Evolutionary conservation across 2,888 invertebrate species (phyloP), one percentile per base, ranked within the genome.

Genomic region (Ariolimax columbianus): DNA sequence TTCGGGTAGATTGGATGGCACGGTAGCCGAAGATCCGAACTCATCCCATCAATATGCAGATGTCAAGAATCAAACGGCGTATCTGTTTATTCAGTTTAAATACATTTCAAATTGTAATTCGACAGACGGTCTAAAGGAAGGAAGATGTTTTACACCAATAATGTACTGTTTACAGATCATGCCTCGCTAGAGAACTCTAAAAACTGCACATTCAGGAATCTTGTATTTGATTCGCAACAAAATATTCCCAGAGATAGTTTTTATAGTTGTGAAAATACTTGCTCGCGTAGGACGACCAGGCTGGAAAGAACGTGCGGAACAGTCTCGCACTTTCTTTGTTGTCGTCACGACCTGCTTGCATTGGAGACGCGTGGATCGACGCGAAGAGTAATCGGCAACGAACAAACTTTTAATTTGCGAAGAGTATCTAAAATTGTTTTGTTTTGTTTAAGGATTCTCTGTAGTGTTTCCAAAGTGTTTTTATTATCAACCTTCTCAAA

Each of bases 391-490:
- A 26, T 36, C 6, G 38, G 17, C 33, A 55, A 77, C 55, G 55
- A 77, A 14, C 77, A 36, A 19, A 59, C 38, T 19, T 38, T 36
- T 55, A 55, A 77, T 77, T 77, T 77, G 38, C 77, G 38, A 23
- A 77, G 23, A 30, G 77, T 77, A 59, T 55, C 77, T 77, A 77
- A 77, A 77, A 77, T 59, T 77, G 55, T 70, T 38, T 59, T 47
- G 23, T 75, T 75, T 75, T 75, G 2, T 75, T 75, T 43, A n/a
- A 43, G 30, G 30, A 30, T 30, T 72, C 0, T 73, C 73, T 43
- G 14, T 75, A 14, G 47, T 30, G 47, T 30, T 47, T n/a, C 47
- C 7, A 47, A 75, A 43, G 72, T 72, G 72, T 72, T 43, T 70
- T n/a, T 26, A 43, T n/a, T 40, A 40, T 26, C 72, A 72, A 23